Evolutionary conservation across 2,797 vertebrate species (phyloP).

Genomic region (Syndactyla subalaris): DNA sequence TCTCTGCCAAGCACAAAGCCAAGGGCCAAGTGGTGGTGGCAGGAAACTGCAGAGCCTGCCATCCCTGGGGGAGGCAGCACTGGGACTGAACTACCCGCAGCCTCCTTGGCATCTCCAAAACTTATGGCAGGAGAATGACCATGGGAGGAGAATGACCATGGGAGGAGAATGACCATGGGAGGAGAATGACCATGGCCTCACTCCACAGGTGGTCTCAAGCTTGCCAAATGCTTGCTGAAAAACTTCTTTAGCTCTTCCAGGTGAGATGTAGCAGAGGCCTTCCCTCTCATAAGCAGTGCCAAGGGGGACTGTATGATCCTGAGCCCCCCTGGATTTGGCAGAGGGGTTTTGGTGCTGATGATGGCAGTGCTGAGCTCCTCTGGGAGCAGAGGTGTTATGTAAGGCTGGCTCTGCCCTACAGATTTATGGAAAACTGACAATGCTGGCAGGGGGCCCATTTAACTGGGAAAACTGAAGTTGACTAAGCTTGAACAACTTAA

Average conservation of each 20-base stretch:
- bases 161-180: background rate
- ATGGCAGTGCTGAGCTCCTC: background rate
- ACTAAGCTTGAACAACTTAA: slow-evolving; percentile 1
- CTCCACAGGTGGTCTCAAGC: fast-evolving
- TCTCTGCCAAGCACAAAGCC: background rate
- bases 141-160: fast-evolving
- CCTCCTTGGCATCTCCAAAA: background rate
- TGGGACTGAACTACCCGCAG: background rate
- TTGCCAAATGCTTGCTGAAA: background rate
- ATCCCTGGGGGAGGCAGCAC: fast-evolving
- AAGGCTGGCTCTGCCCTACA: background rate
- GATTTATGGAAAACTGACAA: background rate
- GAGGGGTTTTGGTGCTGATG: background rate
- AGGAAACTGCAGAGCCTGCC: background rate
- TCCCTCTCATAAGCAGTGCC: background rate
- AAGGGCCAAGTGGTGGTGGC: background rate
- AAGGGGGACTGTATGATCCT: background rate
- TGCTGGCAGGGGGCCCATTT: background rate
- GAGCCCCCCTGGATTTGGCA: background rate
- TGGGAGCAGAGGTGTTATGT: background rate
- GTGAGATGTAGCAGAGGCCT: background rate
- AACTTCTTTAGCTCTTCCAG: background rate
- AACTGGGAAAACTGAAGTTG: slow-evolving; percentile 5
- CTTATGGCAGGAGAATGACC: background rate
- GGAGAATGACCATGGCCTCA: background rate